Percentiles rank a stretch among this genome's conserved stretches.
phyloP scores from a whole-genome alignment of 2,113 vertebrate genomes.

The Carassius gibelio region DNA sequence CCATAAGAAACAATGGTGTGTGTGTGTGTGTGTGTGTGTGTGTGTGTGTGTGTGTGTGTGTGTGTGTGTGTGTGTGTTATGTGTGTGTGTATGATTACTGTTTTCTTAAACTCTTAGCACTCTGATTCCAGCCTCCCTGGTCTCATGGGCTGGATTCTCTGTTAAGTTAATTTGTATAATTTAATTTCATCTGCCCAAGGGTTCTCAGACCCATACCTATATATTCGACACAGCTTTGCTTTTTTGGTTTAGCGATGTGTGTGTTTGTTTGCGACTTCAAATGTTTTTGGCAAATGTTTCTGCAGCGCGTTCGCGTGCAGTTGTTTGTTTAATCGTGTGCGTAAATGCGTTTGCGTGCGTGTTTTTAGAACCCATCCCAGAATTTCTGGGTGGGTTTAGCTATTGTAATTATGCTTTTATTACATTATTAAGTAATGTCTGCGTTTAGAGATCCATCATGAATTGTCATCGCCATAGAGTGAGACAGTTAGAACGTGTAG shows the following conservation, averaged over 20 bases:
- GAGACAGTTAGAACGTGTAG: neutral
- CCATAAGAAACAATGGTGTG: no score
- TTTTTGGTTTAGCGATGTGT: constrained; percentile 1
- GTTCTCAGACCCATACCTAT: constrained; percentile 72
- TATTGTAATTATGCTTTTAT: constrained; percentile 33
- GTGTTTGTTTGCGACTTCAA: neutral
- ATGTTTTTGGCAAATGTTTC: constrained; percentile 71
- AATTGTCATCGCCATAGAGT: constrained; percentile 4
- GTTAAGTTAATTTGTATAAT: constrained; percentile 36
- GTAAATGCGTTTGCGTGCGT: constrained; percentile 25
- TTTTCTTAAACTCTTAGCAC: constrained; percentile 45
- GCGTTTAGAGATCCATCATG: neutral
- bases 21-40: neutral
- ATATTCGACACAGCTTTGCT: neutral
- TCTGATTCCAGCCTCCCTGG: constrained; percentile 18
- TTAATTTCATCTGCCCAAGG: constrained; percentile 78
- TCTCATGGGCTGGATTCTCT: constrained; percentile 30
- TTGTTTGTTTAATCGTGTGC: constrained; percentile 17
- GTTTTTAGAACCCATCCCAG: constrained; percentile 29
- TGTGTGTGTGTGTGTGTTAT: constrained; percentile 10
- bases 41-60: constrained; percentile 14
- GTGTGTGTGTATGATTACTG: constrained; percentile 1
- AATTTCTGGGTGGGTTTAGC: neutral
- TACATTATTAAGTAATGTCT: constrained; percentile 32
- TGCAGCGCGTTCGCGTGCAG: constrained; percentile 9